A percentile compares a stretch with the other conserved stretches of the same genome.
phyloP scores from a whole-genome alignment of 2,797 vertebrate species.

The Chaenodraco wilsoni region DNA sequence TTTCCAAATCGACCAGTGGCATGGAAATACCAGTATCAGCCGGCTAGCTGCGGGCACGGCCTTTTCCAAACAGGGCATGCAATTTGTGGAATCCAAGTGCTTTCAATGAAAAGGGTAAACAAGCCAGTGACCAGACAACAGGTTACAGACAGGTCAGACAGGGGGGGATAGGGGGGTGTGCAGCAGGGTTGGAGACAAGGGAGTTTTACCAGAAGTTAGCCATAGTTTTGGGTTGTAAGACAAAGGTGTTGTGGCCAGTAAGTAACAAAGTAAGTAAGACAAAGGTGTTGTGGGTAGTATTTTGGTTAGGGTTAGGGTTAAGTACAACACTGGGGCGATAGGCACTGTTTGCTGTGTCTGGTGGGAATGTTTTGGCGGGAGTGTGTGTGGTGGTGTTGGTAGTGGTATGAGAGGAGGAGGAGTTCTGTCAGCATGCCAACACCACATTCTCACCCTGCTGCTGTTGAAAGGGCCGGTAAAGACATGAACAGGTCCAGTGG shows the following conservation, averaged over 20 bases:
- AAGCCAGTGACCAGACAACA: conserved; percentile 56
- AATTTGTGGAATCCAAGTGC: conserved; percentile 71
- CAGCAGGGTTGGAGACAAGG: conserved; percentile 9
- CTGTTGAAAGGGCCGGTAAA: conserved; percentile 73
- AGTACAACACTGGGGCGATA: conserved; percentile 49
- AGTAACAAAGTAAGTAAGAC: neutral
- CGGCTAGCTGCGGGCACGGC: conserved; percentile 45
- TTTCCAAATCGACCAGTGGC: conserved; percentile 64
- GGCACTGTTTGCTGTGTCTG: conserved; percentile 25
- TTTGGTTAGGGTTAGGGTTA: conserved; percentile 24
- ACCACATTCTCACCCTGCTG: conserved; percentile 76
- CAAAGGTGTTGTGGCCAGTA: conserved; percentile 6
- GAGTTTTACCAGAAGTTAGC: conserved; percentile 32
- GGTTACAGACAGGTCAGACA: conserved; percentile 58
- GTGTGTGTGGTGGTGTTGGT: conserved; percentile 30
- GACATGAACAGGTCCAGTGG: conserved; percentile 80
- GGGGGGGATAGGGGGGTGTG: conserved; percentile 8
- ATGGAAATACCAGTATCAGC: conserved; percentile 50
- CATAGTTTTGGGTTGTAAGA: conserved; percentile 35
- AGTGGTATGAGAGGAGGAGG: conserved; percentile 29
- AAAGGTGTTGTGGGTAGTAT: conserved; percentile 33
- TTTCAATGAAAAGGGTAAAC: conserved; percentile 78
- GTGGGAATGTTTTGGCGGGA: conserved; percentile 65
- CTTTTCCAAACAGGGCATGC: conserved; percentile 45
- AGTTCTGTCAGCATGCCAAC: conserved; percentile 73